phyloP scores from a whole-genome alignment of 2,113 vertebrate genomes.

The Rhynchomys soricoides region DNA sequence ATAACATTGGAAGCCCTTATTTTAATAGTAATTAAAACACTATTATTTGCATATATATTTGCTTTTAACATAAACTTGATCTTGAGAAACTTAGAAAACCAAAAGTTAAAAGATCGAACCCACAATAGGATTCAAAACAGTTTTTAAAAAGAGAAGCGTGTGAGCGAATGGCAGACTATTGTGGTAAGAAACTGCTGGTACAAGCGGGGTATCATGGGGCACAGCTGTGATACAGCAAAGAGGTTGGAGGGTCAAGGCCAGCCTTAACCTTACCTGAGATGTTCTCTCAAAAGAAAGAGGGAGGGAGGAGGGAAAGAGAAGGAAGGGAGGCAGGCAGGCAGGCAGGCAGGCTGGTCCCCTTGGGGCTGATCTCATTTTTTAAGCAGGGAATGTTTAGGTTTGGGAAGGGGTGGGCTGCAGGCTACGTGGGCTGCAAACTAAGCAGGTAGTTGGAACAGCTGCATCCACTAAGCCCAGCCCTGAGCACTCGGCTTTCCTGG shows the following conservation, averaged over 20 bases:
- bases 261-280: neutral
- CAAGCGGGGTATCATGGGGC: neutral
- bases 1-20: neutral
- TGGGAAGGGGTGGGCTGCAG: neutral
- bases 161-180: neutral
- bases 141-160: neutral
- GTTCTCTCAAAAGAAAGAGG: neutral
- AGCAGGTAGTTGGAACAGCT: neutral
- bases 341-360: neutral
- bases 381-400: neutral
- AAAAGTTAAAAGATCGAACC: neutral
- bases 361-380: neutral
- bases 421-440: neutral
- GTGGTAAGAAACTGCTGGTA: neutral
- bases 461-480: neutral
- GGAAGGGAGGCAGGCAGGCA: neutral
- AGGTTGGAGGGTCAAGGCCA: neutral
- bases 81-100: neutral
- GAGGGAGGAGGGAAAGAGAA: rapidly evolving
- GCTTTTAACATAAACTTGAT: neutral
- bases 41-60: neutral
- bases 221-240: neutral
- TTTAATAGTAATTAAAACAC: neutral
- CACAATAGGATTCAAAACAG: neutral
- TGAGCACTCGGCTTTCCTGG: neutral